Conservation (phyloP, 2,113 vertebrate genomes). For the Vidua macroura region DNA sequence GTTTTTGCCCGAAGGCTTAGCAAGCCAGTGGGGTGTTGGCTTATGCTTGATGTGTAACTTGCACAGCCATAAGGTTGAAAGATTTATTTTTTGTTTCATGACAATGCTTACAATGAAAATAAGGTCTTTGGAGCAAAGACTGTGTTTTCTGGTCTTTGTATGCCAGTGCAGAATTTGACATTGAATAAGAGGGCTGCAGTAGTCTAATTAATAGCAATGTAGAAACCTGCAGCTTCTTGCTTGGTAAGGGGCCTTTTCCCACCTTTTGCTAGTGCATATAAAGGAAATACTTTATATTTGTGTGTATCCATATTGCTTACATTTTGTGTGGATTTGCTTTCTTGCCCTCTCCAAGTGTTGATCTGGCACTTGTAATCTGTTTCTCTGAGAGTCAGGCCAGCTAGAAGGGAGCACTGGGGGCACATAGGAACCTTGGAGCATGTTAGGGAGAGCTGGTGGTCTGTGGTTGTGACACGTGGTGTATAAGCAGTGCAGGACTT, state of each 20-base stretch:
- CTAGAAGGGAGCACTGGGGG: not conserved
- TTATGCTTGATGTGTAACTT: slow-evolving; percentile 1
- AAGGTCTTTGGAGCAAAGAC: not conserved
- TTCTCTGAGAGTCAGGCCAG: not conserved
- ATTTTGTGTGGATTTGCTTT: not conserved
- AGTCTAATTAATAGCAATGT: not conserved
- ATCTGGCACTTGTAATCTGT: not conserved
- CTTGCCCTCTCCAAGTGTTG: not conserved
- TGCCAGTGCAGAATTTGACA: not conserved
- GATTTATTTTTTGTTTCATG: not conserved
- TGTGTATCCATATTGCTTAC: accelerated
- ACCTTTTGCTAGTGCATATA: not conserved
- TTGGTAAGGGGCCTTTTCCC: not conserved
- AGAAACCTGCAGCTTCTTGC: not conserved
- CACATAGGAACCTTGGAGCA: accelerated
- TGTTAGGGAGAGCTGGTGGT: not conserved
- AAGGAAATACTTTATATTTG: not conserved
- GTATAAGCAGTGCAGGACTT: not conserved
- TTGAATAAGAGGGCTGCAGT: not conserved
- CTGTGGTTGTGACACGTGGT: accelerated
- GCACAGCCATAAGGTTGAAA: not conserved
- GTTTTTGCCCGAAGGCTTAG: not conserved
- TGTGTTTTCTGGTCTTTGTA: not conserved
- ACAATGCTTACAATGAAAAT: not conserved
- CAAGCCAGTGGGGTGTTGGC: not conserved